A percentile compares a stretch with the other conserved stretches of the same genome.
phyloP scores from a whole-genome alignment of 2,888 invertebrate species.

The Drosophila borborema region DNA sequence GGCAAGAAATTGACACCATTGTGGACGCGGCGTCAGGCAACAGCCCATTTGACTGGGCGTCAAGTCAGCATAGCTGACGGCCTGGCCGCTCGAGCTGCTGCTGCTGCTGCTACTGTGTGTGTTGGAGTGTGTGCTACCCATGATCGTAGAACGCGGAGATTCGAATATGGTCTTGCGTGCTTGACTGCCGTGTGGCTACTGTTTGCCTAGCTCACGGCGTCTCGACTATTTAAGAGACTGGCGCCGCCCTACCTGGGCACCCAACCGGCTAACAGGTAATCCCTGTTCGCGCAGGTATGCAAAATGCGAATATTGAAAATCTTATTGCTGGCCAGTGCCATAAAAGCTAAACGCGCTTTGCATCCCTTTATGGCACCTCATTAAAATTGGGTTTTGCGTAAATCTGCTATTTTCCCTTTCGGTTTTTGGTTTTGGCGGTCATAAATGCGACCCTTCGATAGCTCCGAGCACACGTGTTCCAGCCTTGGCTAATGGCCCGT shows the following conservation, averaged over 20 bases:
- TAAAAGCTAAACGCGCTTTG: slow-evolving; percentile 16
- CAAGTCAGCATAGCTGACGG: slow-evolving; percentile 18
- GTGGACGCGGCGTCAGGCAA: slow-evolving; percentile 27
- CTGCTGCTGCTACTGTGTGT: background rate
- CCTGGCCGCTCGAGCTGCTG: background rate
- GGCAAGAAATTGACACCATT: slow-evolving; percentile 32
- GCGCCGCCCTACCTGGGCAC: background rate
- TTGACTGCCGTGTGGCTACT: slow-evolving; percentile 32
- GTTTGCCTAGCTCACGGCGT: background rate
- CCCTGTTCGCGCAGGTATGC: slow-evolving; percentile 1
- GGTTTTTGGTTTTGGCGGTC: slow-evolving; percentile 33
- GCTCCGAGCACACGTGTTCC: slow-evolving; percentile 48
- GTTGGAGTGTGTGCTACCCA: slow-evolving; percentile 49
- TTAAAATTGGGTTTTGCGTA: slow-evolving; percentile 51
- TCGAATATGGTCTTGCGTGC: slow-evolving; percentile 1
- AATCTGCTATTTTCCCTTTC: slow-evolving; percentile 28
- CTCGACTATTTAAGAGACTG: slow-evolving; percentile 25
- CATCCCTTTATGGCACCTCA: slow-evolving; percentile 34
- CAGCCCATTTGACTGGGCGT: slow-evolving; percentile 17
- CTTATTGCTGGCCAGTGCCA: slow-evolving; percentile 28
- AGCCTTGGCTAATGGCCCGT: slow-evolving; percentile 52
- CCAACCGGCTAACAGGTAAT: background rate
- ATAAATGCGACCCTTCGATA: slow-evolving; percentile 19
- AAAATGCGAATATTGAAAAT: background rate
- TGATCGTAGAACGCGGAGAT: slow-evolving; percentile 13